Evolutionary conservation across 2,888 invertebrate genomes (phyloP).

Genomic region (Hylaea fasciaria): DNA sequence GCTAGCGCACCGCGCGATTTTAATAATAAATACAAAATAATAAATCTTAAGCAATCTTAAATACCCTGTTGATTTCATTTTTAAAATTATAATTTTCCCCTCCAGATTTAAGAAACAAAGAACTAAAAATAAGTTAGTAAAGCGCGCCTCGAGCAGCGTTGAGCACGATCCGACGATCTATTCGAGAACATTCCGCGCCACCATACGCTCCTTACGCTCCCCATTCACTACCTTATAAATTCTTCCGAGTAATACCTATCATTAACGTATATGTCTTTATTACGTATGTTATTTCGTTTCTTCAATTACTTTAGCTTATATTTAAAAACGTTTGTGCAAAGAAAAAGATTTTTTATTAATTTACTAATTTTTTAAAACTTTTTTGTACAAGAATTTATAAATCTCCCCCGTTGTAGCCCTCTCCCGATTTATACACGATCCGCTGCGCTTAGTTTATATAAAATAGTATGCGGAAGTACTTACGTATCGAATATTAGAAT

Average conservation of each 20-base stretch:
- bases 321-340: slow-evolving; percentile 79
- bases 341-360: slow-evolving; percentile 55
- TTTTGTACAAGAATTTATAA: slow-evolving; percentile 70
- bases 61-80: slow-evolving; percentile 84
- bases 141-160: slow-evolving; percentile 3
- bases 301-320: slow-evolving; percentile 64
- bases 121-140: slow-evolving; percentile 36
- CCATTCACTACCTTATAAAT: slow-evolving; percentile 69
- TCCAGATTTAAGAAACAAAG: slow-evolving; percentile 59
- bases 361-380: slow-evolving; percentile 58
- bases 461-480: slow-evolving; percentile 35
- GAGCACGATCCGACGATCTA: slow-evolving; percentile 33
- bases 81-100: slow-evolving; percentile 62
- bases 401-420: slow-evolving; percentile 46
- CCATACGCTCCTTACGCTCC: slow-evolving; percentile 31
- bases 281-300: slow-evolving; percentile 84
- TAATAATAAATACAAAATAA: slow-evolving; percentile 81
- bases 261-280: slow-evolving; percentile 85
- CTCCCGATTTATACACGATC: slow-evolving; percentile 21
- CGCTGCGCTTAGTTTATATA: slow-evolving; percentile 3
- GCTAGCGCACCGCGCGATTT: slow-evolving; percentile 52
- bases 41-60: slow-evolving; percentile 83
- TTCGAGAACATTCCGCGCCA: slow-evolving; percentile 37
- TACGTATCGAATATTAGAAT: slow-evolving; percentile 32
- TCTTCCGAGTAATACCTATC: slow-evolving; percentile 79